Evolutionary conservation across 2,888 invertebrate genomes (phyloP).

Genomic region (Mongoloraphidia duomilia): DNA sequence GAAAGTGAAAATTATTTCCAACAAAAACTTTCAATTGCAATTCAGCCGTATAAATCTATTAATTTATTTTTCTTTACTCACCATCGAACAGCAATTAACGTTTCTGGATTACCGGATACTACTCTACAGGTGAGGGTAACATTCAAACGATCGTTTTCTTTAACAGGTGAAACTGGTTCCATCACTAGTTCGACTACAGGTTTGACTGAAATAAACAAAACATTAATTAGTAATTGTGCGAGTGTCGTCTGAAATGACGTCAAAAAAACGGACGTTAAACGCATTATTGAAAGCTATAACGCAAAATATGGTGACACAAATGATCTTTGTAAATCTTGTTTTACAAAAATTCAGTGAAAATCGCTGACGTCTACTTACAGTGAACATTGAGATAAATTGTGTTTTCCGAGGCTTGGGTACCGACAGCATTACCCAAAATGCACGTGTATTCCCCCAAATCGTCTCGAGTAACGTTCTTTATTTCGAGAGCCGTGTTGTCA

Average conservation of each 20-base stretch:
- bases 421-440: slow-evolving; percentile 64
- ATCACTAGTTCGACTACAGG: slow-evolving; percentile 64
- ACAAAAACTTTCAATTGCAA: too few relatives aligned
- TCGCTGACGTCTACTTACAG: slow-evolving; percentile 45
- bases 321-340: too few relatives aligned
- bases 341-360: slow-evolving; percentile 4
- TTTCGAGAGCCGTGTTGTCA: slow-evolving; percentile 60
- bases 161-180: slow-evolving; percentile 61
- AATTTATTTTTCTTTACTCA: slow-evolving; percentile 3
- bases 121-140: slow-evolving; percentile 73
- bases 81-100: slow-evolving; percentile 46
- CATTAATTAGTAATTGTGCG: too few relatives aligned
- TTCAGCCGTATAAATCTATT: too few relatives aligned
- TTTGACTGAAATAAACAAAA: slow-evolving; percentile 41
- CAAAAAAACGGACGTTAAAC: too few relatives aligned
- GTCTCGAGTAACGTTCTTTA: slow-evolving; percentile 55
- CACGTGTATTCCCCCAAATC: slow-evolving; percentile 83
- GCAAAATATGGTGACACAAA: background rate
- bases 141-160: slow-evolving; percentile 63
- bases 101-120: slow-evolving; percentile 61
- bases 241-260: too few relatives aligned
- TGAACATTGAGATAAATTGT: slow-evolving; percentile 63
- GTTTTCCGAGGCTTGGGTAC: slow-evolving; percentile 57
- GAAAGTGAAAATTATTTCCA: too few relatives aligned
- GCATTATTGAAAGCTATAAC: too few relatives aligned